Base-by-base conservation (phyloP, 2,888 invertebrate genomes). In the Antheraea assamensis region DNA sequence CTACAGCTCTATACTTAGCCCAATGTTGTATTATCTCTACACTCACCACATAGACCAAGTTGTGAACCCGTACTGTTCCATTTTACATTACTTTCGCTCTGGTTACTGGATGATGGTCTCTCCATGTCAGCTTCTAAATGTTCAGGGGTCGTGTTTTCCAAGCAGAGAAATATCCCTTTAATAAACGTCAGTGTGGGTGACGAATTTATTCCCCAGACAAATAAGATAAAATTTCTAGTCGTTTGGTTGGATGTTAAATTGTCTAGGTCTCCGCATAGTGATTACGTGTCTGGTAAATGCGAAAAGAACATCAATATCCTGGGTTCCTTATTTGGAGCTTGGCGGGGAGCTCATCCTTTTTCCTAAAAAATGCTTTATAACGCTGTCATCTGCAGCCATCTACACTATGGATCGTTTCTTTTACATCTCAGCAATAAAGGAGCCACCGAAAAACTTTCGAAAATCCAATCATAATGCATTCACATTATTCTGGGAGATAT, bases 1-100 rank as follows among this genome's bases (percentile, higher is more conserved):
- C n/a, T n/a, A n/a, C n/a, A n/a, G n/a, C n/a, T n/a, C 78, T 8
- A 80, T 81, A 0, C 58, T 80, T 0, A 79, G 79, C 27, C 79
- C 79, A 0, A 15, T 81, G 0, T 72, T 81, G 0, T 81, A 78
- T 52, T n/a, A n/a, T n/a, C n/a, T n/a, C n/a, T n/a, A n/a, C n/a
- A n/a, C n/a, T n/a, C n/a, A n/a, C n/a, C n/a, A n/a, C n/a, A n/a
- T n/a, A n/a, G 78, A 79, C 2, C 0, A 13, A 7, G 8, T 71
- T 13, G 52, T 78, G 0, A 71, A 71, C 15, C n/a, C 52, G 13
- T 72, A 71, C 31, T 76, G 77, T 42, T 21, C 77, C 2, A 64
- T 81, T 0, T 64, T 83, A 7, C 82, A 81, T 70, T 82, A 81
- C 72, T 5, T 30, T 15, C 15, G 10, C 55, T 0, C 70, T 73